Base-by-base conservation (phyloP, 2,888 invertebrate species). In the Xestia xanthographa region DNA sequence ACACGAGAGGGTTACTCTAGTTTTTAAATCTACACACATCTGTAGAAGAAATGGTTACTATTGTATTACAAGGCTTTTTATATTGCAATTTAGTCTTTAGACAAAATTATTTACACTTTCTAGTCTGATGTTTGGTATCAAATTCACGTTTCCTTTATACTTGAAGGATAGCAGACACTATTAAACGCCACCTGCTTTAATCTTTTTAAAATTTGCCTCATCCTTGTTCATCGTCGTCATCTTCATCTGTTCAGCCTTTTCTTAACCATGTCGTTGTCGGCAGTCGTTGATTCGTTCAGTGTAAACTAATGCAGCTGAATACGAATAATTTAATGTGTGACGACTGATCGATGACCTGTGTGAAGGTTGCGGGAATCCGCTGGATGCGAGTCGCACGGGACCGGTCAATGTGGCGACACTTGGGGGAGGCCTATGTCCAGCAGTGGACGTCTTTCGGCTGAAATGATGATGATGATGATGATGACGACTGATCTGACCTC, bases 21-120 rank as follows among this genome's bases (percentile, higher is more conserved):
- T 74, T 86, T 83, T 83, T 66, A 74, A 83, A 86, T 53, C 26
- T 66, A 72, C 71, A 62, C 73, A 71, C 68, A 74, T 74, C 62
- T 78, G 71, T 12, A 22, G 22, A 48, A 8, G 14, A 8, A 20
- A 29, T 9, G 6, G 14, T 20, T n/a, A n/a, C n/a, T n/a, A 45
- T 45, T 74, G 34, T 56, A 56, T 56, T 22, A 34, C 9, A 66
- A 29, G 17, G 17, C 5, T n/a, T 43, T 63, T 73, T 56, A 5
- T 4, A 38, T 41, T 11, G 20, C 11, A 8, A n/a, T 53, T 20
- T 56, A 1, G 5, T 29, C 29, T 58, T 14, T 26, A 6, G 4
- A 56, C 11, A 56, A 2, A 14, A 5, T 26, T 9, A n/a, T n/a
- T n/a, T n/a, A n/a, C n/a, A 56, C 14, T 56, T 56, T n/a, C 11